A percentile compares a stretch with the other conserved stretches of the same genome.
These are phyloP conservation scores for Sphenodon punctatus DNA, from an alignment of 2,797 vertebrate genomes.

Conservation along the genomic window DNA sequence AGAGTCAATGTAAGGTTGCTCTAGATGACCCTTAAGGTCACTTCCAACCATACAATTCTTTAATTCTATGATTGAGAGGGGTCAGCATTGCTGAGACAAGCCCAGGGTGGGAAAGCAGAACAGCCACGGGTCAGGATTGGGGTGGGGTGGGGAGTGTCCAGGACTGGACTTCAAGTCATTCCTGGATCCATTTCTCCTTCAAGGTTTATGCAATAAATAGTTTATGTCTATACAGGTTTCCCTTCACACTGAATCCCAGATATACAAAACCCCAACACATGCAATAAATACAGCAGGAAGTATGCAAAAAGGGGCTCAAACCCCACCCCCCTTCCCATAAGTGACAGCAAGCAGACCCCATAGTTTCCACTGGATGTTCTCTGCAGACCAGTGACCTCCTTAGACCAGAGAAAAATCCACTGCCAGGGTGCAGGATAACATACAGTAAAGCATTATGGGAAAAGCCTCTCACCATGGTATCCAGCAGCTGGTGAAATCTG, in stretches of 20 bases:
- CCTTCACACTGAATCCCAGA: neutral
- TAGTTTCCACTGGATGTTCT: neutral
- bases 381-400: no score
- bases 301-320: neutral
- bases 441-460: neutral
- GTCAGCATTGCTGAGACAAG: no score
- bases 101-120: neutral
- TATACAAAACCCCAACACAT: neutral
- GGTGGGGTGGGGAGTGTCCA: no score
- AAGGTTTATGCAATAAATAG: constrained; percentile 16
- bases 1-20: no score
- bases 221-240: neutral
- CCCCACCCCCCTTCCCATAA: neutral
- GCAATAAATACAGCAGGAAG: neutral
- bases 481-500: no score
- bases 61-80: no score
- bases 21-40: no score
- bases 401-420: no score
- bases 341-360: no score
- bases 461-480: neutral
- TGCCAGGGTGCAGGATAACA: neutral
- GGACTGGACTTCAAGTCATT: neutral
- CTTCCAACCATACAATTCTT: no score
- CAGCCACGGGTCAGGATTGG: neutral
- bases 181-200: neutral